phyloP scores from a whole-genome alignment of 2,113 vertebrate genomes.

The Epinephelus cyanopodus region DNA sequence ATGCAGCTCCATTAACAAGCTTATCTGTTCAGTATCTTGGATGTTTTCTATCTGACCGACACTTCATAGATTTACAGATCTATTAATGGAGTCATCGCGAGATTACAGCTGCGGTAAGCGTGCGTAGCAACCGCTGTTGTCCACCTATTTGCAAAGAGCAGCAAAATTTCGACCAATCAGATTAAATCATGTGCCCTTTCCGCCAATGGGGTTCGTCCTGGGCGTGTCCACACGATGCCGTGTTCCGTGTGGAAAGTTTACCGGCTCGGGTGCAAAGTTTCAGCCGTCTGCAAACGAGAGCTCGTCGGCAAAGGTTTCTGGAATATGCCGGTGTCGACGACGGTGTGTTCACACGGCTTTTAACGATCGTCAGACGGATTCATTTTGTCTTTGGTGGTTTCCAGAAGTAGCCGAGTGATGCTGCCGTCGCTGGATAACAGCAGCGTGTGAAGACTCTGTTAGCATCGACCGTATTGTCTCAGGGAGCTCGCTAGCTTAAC shows the following conservation, averaged over 20 bases:
- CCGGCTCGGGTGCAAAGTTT: slow-evolving; percentile 99
- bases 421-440: slow-evolving; percentile 1
- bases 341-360: neutral
- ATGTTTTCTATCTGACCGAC: neutral
- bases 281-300: slow-evolving; percentile 90
- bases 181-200: neutral
- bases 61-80: neutral
- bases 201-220: slow-evolving; percentile 47
- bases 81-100: slow-evolving; percentile 35
- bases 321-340: slow-evolving; percentile 23
- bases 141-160: slow-evolving; percentile 33
- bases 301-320: slow-evolving; percentile 56
- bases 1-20: too few relatives aligned
- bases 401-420: slow-evolving; percentile 18
- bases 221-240: slow-evolving; percentile 59
- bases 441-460: slow-evolving; percentile 20
- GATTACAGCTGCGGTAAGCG: slow-evolving; percentile 40
- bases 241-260: slow-evolving; percentile 96
- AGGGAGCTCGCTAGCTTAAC: slow-evolving; percentile 53
- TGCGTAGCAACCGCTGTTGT: slow-evolving; percentile 77
- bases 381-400: neutral
- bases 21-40: too few relatives aligned
- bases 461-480: slow-evolving; percentile 66
- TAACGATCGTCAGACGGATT: neutral
- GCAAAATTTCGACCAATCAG: slow-evolving; percentile 40